phyloP scores from a whole-genome alignment of 2,113 vertebrate genomes.

The Sander lucioperca region DNA sequence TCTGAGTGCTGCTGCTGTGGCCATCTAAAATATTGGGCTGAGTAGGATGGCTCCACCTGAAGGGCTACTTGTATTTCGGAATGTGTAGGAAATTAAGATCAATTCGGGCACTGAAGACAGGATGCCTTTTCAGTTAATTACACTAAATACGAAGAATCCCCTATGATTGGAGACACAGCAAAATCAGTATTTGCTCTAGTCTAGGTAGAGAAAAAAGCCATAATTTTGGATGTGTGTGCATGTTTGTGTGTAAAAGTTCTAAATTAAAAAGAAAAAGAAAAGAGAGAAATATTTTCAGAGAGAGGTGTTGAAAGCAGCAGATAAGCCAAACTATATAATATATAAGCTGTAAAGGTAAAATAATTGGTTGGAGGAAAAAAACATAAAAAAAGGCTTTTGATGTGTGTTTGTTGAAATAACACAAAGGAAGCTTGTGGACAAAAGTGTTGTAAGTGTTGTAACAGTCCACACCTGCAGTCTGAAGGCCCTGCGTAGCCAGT shows the following conservation, averaged over 20 bases:
- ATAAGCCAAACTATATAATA: neutral
- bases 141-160: neutral
- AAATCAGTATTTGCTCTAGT: neutral
- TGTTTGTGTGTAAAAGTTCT: neutral
- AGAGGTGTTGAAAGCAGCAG: neutral
- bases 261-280: neutral
- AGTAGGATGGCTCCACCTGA: neutral
- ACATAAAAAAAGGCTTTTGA: neutral
- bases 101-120: neutral
- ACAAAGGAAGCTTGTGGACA: neutral
- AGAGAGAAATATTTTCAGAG: neutral
- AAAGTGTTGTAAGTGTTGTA: neutral
- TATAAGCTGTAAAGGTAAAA: neutral
- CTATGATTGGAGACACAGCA: neutral
- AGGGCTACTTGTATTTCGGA: conserved; percentile 1
- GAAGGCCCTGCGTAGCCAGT: neutral
- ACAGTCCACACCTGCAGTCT: neutral
- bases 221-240: neutral
- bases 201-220: neutral
- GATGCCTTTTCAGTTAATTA: conserved; percentile 7
- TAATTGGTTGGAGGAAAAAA: neutral
- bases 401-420: neutral
- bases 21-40: conserved; percentile 48
- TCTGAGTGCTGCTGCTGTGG: conserved; percentile 29
- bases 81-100: conserved; percentile 4